phyloP scores from a whole-genome alignment of 2,888 invertebrate species.

The Tortricodes alternella region DNA sequence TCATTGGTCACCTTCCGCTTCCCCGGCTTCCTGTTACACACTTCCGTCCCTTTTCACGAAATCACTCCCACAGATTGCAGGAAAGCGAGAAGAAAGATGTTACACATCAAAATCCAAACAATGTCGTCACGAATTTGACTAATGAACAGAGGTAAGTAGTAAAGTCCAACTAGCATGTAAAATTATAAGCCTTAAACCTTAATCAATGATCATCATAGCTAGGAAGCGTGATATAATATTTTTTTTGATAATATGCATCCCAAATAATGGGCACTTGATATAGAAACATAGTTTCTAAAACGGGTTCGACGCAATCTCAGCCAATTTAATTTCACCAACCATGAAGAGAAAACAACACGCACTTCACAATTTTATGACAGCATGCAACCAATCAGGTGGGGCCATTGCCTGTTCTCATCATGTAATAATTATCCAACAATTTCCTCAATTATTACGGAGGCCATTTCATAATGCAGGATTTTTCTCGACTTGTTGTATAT shows the following conservation, averaged over 20 bases:
- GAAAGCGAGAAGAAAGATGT: no score
- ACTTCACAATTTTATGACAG: neutral
- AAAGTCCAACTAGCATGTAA: no score
- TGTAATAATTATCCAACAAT: slow-evolving; percentile 3
- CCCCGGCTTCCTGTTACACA: no score
- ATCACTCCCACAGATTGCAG: no score
- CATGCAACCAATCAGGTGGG: slow-evolving; percentile 8
- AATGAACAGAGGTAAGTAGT: no score
- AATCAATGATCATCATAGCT: neutral
- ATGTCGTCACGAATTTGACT: no score
- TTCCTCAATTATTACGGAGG: neutral
- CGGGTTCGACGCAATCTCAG: neutral
- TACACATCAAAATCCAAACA: no score
- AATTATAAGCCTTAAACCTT: neutral
- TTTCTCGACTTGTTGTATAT: no score
- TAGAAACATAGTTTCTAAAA: neutral
- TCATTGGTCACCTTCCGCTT: no score
- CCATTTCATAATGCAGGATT: neutral
- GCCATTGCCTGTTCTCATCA: neutral
- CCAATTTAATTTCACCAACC: slow-evolving; percentile 6
- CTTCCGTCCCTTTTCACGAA: no score
- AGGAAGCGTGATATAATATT: neutral
- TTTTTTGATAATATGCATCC: neutral
- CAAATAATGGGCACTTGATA: neutral
- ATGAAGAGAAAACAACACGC: neutral